A percentile compares a stretch with the other conserved stretches of the same genome.
phyloP scores from a whole-genome alignment of 2,888 invertebrate species.

The Rhogogaster chlorosoma region DNA sequence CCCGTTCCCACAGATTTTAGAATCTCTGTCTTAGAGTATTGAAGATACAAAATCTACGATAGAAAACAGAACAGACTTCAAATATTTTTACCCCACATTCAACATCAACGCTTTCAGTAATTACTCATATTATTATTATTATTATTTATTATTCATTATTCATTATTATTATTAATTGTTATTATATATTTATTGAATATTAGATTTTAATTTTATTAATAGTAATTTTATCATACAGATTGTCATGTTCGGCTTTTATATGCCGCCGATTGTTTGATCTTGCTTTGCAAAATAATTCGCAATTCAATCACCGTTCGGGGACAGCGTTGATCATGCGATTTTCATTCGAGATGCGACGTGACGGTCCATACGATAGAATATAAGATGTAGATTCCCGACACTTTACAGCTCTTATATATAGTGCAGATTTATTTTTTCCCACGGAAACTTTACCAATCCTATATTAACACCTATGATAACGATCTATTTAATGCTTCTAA shows the following conservation, averaged over 20 bases:
- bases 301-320: not conserved
- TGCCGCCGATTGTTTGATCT: constrained; percentile 57
- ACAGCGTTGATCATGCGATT: constrained; percentile 12
- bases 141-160: constrained; percentile 40
- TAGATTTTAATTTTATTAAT: constrained; percentile 59
- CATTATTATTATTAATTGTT: constrained; percentile 52
- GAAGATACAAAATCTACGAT: constrained; percentile 78
- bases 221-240: constrained; percentile 72
- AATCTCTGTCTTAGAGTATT: constrained; percentile 70
- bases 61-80: constrained; percentile 76
- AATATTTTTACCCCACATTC: constrained; percentile 71
- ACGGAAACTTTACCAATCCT: not conserved
- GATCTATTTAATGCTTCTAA: not conserved
- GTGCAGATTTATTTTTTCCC: not conserved
- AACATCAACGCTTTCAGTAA: constrained; percentile 70
- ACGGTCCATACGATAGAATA: not conserved
- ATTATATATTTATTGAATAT: constrained; percentile 55
- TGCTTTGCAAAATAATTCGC: constrained; percentile 39
- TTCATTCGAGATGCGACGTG: constrained; percentile 5
- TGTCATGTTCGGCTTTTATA: constrained; percentile 72
- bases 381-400: not conserved
- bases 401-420: not conserved
- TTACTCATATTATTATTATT: constrained; percentile 52
- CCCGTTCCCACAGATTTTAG: constrained; percentile 56
- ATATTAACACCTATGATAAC: constrained; percentile 6